A percentile compares a stretch with the other conserved stretches of the same genome.
phyloP scores from a whole-genome alignment of 2,797 vertebrate species.

The Pitangus sulphuratus region DNA sequence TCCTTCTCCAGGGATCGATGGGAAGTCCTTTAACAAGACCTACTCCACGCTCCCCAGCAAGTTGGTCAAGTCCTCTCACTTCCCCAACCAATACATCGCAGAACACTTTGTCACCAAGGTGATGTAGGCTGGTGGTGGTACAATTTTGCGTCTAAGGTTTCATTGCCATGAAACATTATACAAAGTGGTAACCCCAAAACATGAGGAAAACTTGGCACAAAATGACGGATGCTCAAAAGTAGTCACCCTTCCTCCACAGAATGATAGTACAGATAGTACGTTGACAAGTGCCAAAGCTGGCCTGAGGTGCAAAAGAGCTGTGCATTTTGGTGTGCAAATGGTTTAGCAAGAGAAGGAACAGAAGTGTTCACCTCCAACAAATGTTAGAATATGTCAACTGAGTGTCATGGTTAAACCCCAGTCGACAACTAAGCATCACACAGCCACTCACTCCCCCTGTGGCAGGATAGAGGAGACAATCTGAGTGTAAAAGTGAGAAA shows the following conservation, averaged over 20 bases:
- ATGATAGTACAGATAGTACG: neutral
- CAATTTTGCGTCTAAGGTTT: neutral
- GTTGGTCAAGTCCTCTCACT: slow-evolving; percentile 94
- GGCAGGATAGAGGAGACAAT: neutral
- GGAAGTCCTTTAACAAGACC: slow-evolving; percentile 92
- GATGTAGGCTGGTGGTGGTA: neutral
- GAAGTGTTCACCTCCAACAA: neutral
- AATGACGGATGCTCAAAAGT: neutral
- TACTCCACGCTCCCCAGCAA: slow-evolving; percentile 91
- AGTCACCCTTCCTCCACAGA: neutral
- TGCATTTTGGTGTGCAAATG: neutral
- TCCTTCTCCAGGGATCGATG: slow-evolving; percentile 80
- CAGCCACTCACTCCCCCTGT: accelerated
- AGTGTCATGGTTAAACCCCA: neutral
- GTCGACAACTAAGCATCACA: neutral
- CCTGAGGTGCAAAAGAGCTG: neutral
- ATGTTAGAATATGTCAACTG: neutral
- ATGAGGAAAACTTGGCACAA: neutral
- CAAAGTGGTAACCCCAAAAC: neutral
- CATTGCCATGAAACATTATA: neutral
- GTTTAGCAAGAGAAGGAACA: neutral
- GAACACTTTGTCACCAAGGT: slow-evolving; percentile 95
- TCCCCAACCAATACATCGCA: slow-evolving; percentile 95
- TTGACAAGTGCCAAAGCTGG: neutral
- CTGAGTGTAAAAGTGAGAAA: neutral